These are phyloP conservation scores for Albula glossodonta DNA, from an alignment of 2,113 vertebrate genomes.

Conservation along the genomic window DNA sequence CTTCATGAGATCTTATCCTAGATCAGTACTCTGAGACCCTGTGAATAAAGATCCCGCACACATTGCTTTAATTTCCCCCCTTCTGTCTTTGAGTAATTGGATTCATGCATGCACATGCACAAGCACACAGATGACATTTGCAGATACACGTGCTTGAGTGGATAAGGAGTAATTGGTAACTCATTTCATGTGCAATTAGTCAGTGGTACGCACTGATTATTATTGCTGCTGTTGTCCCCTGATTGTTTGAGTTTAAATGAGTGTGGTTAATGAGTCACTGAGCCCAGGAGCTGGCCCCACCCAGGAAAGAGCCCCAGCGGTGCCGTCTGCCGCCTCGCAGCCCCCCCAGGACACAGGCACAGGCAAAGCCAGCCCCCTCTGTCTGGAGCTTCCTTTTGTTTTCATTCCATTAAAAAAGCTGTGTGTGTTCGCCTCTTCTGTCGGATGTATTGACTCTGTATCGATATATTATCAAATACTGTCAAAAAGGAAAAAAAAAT, in stretches of 20 bases:
- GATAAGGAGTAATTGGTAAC: not conserved
- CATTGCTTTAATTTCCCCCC: not conserved
- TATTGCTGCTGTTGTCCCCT: not conserved
- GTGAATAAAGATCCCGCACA: no score
- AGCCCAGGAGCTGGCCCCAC: not conserved
- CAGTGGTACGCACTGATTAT: not conserved
- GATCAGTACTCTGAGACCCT: no score
- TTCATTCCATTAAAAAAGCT: no score
- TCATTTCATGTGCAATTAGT: constrained; percentile 16
- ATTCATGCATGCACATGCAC: not conserved
- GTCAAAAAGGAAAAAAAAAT: no score
- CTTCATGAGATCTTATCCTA: not conserved
- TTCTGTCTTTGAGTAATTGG: not conserved
- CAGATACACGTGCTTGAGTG: not conserved
- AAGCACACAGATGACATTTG: not conserved
- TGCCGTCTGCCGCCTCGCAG: not conserved
- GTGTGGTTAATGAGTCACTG: not conserved
- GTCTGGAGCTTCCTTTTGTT: not conserved
- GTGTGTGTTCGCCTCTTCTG: not conserved
- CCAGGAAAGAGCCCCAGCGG: not conserved
- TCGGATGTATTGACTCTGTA: not conserved
- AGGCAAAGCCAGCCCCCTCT: not conserved
- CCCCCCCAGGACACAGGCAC: not conserved
- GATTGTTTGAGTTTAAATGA: constrained; percentile 24
- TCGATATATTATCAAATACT: no score